Base-by-base conservation (phyloP, 2,888 invertebrate genomes). In the Brachycybe producta region DNA sequence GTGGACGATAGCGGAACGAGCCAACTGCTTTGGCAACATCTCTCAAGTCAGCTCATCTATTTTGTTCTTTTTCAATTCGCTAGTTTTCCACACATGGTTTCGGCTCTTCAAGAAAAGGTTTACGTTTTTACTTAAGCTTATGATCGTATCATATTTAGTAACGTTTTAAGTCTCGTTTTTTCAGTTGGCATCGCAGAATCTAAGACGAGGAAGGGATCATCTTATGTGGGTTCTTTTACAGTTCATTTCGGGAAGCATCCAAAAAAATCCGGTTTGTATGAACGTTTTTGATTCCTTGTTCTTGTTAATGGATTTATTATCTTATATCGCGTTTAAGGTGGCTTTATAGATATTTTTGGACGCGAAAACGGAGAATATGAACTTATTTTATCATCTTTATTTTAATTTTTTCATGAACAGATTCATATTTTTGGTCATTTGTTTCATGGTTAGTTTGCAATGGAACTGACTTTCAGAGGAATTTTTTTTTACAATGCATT, bases 151-250 rank as follows among this genome's bases (percentile, higher is more conserved):
- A 23, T 15, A 46, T 41, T 34, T 30, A 5, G 21, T 30, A 15
- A 47, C 13, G 28, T 24, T 17, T 26, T 17, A 5, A 35, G 28
- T 36, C 3, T 26, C 8, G 4, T 36, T 21, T 35, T 30, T 11
- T 26, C 57, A 79, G 77, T 67, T 87, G 32, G 75, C 80, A 38
- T 81, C 80, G 5, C 75, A 82, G 57, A 86, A 88, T 62, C 72
- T 91, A 64, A 76, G 83, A 53, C 85, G 87, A 67, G 92, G 94
- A 0, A 74, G 97, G 42, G 95, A 95, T 68, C 92, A 97, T 61
- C 71, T 98, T n/a, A 97, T 98, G 95, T 97, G 97, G 95, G 85
- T 92, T 19, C 71, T 97, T 17, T 71, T 98, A 38, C 97, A 98
- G 70, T 95, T 92, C 62, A 88, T 97, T 60, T 94, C 95, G 0